Evolutionary conservation across 2,113 vertebrate genomes (phyloP), one percentile per base, ranked within the genome.

Genomic region (Clinocottus analis): DNA sequence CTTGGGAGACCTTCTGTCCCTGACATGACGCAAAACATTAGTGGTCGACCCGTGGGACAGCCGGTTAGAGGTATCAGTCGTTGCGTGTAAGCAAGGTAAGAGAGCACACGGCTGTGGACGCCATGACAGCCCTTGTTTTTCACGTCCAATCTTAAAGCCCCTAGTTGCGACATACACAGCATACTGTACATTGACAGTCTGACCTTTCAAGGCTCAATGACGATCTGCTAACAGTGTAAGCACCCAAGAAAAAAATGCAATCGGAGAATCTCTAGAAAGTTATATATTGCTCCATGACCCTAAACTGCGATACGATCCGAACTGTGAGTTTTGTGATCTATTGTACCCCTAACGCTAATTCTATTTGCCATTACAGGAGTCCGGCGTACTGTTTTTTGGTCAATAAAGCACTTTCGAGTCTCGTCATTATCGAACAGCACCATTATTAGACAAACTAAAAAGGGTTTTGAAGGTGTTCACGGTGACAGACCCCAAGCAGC

Each of bases 11-110:
- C 14, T 75, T 72, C n/a, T 74, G 79, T 83, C 87, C 79, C 83
- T 85, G 89, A 85, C 70, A 43, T 71, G 87, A 80, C 79, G 79
- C 41, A 82, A 77, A 90, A 85, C 86, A 90, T 90, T 74, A 83
- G 84, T 23, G n/a, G 68, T 11, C 67, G 89, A 83, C 85, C 86
- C 19, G 8, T 1, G 31, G 82, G 74, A 82, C 63, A 63, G 35
- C 43, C 68, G 67, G 87, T 59, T 79, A 88, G 85, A 90, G 84
- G 86, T 82, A 72, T 64, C 78, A 60, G 65, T 47, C 27, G n/a
- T 43, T 60, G 69, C 70, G 56, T 66, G 70, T 68, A 37, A 79
- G 80, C 62, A 25, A 80, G 83, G 80, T 85, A 76, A 86, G 88
- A 78, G 77, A 79, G 33, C 49, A 59, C 33, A 19, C 13, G 51